These are phyloP conservation scores for Myrmecophaga tridactyla DNA, from an alignment of 2,113 vertebrate species.

Conservation along the genomic window DNA sequence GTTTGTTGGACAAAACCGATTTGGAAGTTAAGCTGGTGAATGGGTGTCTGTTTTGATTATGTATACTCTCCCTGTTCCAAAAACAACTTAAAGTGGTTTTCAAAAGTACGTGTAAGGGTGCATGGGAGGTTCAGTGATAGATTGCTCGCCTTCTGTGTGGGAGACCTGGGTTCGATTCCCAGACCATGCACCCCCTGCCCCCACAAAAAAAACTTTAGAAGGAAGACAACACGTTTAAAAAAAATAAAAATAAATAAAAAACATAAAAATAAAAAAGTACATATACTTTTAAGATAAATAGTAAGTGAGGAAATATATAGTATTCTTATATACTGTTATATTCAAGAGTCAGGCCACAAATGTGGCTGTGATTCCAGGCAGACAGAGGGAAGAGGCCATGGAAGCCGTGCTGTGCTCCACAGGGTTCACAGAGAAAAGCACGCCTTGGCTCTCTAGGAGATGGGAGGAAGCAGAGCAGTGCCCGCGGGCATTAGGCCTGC, in stretches of 20 bases:
- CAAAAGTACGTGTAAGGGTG: background rate
- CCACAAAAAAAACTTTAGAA: too few relatives aligned
- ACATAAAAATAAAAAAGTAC: background rate
- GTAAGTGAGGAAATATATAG: background rate
- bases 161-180: too few relatives aligned
- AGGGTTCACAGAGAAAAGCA: background rate
- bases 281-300: background rate
- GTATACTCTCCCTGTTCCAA: background rate
- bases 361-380: background rate
- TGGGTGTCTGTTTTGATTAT: constrained; percentile 24
- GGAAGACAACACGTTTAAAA: too few relatives aligned
- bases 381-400: background rate
- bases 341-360: background rate
- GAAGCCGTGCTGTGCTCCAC: background rate
- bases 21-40: constrained; percentile 7
- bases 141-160: too few relatives aligned
- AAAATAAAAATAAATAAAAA: too few relatives aligned
- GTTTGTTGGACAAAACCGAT: background rate
- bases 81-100: constrained; percentile 34
- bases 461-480: background rate
- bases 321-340: too few relatives aligned
- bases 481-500: background rate
- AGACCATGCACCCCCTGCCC: too few relatives aligned
- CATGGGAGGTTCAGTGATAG: too few relatives aligned
- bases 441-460: background rate